Evolutionary conservation across 2,888 invertebrate genomes (phyloP), one percentile per base, ranked within the genome.

Genomic region (Clistopyga incitator): DNA sequence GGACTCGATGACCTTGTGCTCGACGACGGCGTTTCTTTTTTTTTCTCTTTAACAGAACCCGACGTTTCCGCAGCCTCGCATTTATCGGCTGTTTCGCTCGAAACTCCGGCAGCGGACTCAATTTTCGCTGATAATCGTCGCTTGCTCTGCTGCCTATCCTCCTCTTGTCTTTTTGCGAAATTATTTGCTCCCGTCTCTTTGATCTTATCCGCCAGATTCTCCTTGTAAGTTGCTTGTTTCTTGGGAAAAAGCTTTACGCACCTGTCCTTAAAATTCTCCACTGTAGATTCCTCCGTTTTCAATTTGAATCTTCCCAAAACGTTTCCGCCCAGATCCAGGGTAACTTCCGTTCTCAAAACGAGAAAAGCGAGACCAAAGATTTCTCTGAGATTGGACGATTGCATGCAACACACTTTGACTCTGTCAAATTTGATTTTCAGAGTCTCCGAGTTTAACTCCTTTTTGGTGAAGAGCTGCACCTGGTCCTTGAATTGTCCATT

Each of bases 351-450:
- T 82, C 90, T 88, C 1, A 92, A 81, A 47, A 89, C 86, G 0
- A 93, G 83, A 29, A 90, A 92, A 3, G 87, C 77, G 6, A 93
- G 78, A 1, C 93, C 93, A 85, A 93, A 93, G 0, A 92, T 54
- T 76, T 90, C 91, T 80, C 89, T 89, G 0, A 88, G 88, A 86
- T 93, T 93, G 0, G 92, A 92, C 0, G 92, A 89, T 50, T 93
- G 93, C 93, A 92, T 91, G 20, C 93, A 93, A 0, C 91, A 92
- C 3, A 92, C 88, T 82, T 93, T 93, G 0, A 92, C 87, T 6
- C 92, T 85, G 61, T 91, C 90, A 76, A 93, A 93, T 87, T 92
- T 92, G 0, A 85, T 88, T n/a, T 90, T 91, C 0, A 91, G 3
- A 1, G 78, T 90, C 0, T 91, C 90, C 1, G 91, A 88, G 85